Conservation (phyloP, 2,113 vertebrate species). For the Brevimyrus niger region DNA sequence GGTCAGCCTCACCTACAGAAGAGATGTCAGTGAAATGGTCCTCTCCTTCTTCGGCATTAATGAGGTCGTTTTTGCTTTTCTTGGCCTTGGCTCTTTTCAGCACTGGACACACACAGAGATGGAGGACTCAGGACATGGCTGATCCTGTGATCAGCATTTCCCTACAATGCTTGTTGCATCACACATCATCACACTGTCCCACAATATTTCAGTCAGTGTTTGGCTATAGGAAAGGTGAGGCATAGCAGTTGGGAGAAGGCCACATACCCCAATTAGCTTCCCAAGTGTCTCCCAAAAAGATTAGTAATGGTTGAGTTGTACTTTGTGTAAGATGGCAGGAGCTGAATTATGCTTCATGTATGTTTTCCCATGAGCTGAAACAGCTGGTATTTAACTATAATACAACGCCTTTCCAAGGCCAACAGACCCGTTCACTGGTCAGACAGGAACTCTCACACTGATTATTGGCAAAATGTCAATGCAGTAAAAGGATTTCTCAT, state of each 20-base stretch:
- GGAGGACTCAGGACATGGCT: not conserved
- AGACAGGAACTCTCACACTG: not conserved
- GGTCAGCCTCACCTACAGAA: constrained; percentile 78
- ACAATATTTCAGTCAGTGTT: not conserved
- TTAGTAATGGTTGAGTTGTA: not conserved
- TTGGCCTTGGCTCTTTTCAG: constrained; percentile 79
- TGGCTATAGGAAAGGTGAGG: not conserved
- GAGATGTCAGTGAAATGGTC: constrained; percentile 92
- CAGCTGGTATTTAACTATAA: not conserved
- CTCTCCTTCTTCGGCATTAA: constrained; percentile 88
- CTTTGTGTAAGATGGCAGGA: not conserved
- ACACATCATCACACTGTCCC: not conserved
- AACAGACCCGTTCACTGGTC: not conserved
- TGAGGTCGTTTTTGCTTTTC: constrained; percentile 90
- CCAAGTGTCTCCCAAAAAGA: not conserved
- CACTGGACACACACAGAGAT: constrained; percentile 56
- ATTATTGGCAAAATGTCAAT: not conserved
- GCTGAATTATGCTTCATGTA: not conserved
- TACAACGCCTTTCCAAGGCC: not conserved
- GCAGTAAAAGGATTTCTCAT: not conserved
- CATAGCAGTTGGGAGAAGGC: not conserved
- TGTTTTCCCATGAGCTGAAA: not conserved
- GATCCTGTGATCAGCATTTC: not conserved
- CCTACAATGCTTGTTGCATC: not conserved
- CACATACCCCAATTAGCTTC: not conserved